Conservation (phyloP, 1,140 invertebrate genomes). For the Dryas iulia region DNA sequence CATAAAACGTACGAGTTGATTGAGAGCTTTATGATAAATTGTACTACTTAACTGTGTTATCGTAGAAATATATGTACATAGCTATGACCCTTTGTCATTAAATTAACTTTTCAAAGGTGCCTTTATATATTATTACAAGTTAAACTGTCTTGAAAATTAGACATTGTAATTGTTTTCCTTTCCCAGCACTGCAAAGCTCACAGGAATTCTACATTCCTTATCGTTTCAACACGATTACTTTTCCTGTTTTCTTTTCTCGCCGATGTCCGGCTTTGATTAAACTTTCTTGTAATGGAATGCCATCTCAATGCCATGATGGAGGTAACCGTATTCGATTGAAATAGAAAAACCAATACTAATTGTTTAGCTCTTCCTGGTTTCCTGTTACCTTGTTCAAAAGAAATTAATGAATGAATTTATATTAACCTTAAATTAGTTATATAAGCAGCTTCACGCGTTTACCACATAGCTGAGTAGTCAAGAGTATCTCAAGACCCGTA, state of each 20-base stretch:
- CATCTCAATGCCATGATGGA: conserved; percentile 30
- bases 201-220: conserved; percentile 18
- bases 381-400: not conserved
- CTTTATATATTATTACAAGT: not conserved
- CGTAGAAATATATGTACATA: no score
- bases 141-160: not conserved
- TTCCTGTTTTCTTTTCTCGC: conserved; percentile 42
- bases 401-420: not conserved
- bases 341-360: conserved; percentile 27
- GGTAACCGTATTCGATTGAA: conserved; percentile 25
- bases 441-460: no score
- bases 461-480: no score
- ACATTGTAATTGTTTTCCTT: not conserved
- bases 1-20: no score
- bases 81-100: no score
- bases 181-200: not conserved
- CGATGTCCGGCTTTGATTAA: conserved; percentile 28
- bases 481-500: no score
- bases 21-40: no score
- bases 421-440: not conserved
- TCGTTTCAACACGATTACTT: conserved; percentile 33
- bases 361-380: conserved; percentile 14
- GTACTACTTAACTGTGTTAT: no score
- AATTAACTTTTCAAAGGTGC: no score
- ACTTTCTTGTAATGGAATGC: conserved; percentile 39